A percentile compares a stretch with the other conserved stretches of the same genome.
phyloP scores from a whole-genome alignment of 1,140 invertebrate genomes.

The Diabrotica virgifera region DNA sequence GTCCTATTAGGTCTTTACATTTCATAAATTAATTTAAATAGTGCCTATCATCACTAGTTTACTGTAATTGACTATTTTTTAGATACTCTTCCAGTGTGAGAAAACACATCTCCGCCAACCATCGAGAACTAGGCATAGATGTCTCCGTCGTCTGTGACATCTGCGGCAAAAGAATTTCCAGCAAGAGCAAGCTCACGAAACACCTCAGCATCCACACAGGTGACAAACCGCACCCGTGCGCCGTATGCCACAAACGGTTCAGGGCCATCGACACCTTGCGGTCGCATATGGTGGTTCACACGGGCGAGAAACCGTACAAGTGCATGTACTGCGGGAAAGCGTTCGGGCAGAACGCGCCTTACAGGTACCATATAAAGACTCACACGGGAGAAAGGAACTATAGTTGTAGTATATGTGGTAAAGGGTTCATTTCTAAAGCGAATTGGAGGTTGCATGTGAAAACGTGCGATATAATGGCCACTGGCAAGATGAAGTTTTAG shows the following conservation, averaged over 20 bases:
- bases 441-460: conserved; percentile 61
- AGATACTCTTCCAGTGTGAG: conserved; percentile 4
- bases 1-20: too few relatives aligned
- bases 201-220: conserved; percentile 69
- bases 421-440: conserved; percentile 64
- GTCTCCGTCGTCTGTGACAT: conserved; percentile 60
- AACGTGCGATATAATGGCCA: conserved; percentile 36
- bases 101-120: conserved; percentile 24
- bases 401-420: conserved; percentile 56
- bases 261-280: conserved; percentile 57
- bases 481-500: background rate
- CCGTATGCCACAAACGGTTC: conserved; percentile 55
- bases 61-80: background rate
- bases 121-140: conserved; percentile 35
- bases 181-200: conserved; percentile 66
- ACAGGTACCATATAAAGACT: conserved; percentile 50
- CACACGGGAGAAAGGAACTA: conserved; percentile 55
- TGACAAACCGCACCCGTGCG: conserved; percentile 49
- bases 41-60: too few relatives aligned
- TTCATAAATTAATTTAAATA: too few relatives aligned
- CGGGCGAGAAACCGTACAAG: conserved; percentile 51
- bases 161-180: conserved; percentile 75
- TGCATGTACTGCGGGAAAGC: conserved; percentile 53
- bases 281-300: conserved; percentile 60
- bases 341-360: conserved; percentile 52